phyloP scores from a whole-genome alignment of 1,140 invertebrate genomes.

The Ceratina australensis region DNA sequence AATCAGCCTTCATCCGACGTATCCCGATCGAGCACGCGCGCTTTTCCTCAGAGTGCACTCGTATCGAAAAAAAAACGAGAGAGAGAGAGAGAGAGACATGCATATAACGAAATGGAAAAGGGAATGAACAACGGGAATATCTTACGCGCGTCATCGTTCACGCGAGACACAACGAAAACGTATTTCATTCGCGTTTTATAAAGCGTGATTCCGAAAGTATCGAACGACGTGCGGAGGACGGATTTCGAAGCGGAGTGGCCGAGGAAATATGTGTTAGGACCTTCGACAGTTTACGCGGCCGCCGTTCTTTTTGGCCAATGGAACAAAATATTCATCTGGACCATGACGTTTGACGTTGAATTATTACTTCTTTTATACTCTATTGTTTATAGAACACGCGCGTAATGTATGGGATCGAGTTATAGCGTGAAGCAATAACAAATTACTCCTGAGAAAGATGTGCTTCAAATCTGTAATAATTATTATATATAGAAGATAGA shows the following conservation, averaged over 20 bases:
- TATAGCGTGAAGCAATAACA: no score
- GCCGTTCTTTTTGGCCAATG: background rate
- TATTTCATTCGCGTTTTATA: slow-evolving; percentile 30
- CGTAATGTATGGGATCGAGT: no score
- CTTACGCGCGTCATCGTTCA: slow-evolving; percentile 19
- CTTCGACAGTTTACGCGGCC: slow-evolving; percentile 1
- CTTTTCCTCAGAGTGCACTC: background rate
- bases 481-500: no score
- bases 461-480: no score
- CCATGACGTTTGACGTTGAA: background rate
- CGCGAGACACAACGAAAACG: background rate
- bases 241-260: slow-evolving; percentile 15
- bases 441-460: no score
- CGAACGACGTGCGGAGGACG: background rate
- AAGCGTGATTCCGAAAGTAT: slow-evolving; percentile 19
- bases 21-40: slow-evolving; percentile 22
- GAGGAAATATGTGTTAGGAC: background rate
- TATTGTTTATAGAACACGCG: no score
- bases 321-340: background rate
- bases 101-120: background rate
- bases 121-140: background rate
- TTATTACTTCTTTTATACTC: no score
- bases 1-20: slow-evolving; percentile 41
- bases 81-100: background rate
- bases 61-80: background rate